Evolutionary conservation across 2,113 vertebrate genomes (phyloP).

Genomic region (Acrocephalus kingi): DNA sequence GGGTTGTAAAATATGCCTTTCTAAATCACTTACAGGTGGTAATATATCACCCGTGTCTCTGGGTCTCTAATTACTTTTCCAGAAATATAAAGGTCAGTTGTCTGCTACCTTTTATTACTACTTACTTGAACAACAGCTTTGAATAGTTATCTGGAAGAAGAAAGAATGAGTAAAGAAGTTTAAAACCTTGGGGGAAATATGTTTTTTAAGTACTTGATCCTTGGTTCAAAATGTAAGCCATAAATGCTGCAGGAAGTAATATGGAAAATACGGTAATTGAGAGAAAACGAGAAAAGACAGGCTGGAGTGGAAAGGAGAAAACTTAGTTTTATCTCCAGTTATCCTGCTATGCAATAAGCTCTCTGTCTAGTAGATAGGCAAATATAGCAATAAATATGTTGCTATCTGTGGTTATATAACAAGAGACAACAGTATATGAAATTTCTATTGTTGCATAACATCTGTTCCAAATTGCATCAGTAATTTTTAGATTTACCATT

Average conservation of each 20-base stretch:
- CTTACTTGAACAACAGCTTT: slow-evolving; percentile 48
- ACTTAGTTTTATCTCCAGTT: background rate
- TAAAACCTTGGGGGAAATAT: slow-evolving; percentile 27
- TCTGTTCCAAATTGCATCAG: background rate
- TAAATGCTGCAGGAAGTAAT: background rate
- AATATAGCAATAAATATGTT: background rate
- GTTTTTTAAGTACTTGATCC: slow-evolving; percentile 4
- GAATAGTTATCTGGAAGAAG: slow-evolving; percentile 32
- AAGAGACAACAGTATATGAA: background rate
- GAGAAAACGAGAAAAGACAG: slow-evolving; percentile 2
- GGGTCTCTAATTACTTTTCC: slow-evolving; percentile 67
- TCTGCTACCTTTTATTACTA: slow-evolving; percentile 68
- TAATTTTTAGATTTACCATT: background rate
- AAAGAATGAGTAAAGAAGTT: slow-evolving; percentile 23
- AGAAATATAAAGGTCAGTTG: slow-evolving; percentile 67
- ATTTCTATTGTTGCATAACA: background rate
- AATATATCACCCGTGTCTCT: slow-evolving; percentile 66
- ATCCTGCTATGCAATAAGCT: background rate
- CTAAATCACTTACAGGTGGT: slow-evolving; percentile 59
- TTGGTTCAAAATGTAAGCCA: background rate
- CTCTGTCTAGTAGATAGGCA: background rate
- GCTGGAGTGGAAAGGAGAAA: background rate
- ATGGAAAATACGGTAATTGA: slow-evolving; percentile 4
- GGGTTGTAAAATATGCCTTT: slow-evolving; percentile 56
- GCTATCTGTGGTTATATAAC: background rate